Percentiles rank a stretch among this genome's conserved stretches.
These are phyloP conservation scores for Coenonympha glycerion DNA, from an alignment of 2,888 invertebrate species.

Conservation along the genomic window DNA sequence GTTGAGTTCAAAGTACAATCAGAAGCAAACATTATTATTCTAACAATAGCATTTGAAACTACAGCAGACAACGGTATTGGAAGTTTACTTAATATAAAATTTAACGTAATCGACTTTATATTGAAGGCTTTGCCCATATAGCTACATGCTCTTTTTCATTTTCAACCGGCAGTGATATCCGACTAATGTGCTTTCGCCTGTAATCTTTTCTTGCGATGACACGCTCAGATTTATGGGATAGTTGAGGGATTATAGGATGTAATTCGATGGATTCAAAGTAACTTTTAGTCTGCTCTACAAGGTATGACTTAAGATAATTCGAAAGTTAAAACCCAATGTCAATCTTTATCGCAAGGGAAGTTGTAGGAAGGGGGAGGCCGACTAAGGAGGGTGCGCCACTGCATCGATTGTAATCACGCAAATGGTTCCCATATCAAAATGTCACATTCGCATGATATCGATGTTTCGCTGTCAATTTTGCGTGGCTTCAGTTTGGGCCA, in stretches of 20 bases:
- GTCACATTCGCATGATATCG: conserved; percentile 64
- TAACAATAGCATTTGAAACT: conserved; percentile 25
- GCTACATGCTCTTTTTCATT: conserved; percentile 61
- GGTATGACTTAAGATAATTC: conserved; percentile 62
- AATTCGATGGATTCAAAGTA: conserved; percentile 39
- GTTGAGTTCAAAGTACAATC: not conserved
- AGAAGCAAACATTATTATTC: conserved; percentile 9
- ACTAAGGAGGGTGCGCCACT: conserved; percentile 64
- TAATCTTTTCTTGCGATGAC: conserved; percentile 73
- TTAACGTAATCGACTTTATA: conserved; percentile 61
- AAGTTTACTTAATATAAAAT: conserved; percentile 64
- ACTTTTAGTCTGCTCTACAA: conserved; percentile 39
- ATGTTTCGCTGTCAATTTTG: conserved; percentile 56
- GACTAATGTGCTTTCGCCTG: conserved; percentile 71
- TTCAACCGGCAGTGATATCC: conserved; percentile 66
- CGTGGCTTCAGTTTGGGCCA: conserved; percentile 28
- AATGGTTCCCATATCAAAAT: conserved; percentile 72
- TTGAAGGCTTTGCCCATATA: conserved; percentile 54
- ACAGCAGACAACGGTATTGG: conserved; percentile 47
- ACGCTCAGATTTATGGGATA: conserved; percentile 52
- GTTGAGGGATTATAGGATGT: conserved; percentile 42
- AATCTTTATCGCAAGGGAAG: conserved; percentile 75
- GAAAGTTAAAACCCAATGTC: conserved; percentile 67
- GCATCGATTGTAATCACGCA: conserved; percentile 75
- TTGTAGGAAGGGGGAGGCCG: conserved; percentile 56